phyloP scores from a whole-genome alignment of 2,888 invertebrate genomes.

The Latheticus oryzae region DNA sequence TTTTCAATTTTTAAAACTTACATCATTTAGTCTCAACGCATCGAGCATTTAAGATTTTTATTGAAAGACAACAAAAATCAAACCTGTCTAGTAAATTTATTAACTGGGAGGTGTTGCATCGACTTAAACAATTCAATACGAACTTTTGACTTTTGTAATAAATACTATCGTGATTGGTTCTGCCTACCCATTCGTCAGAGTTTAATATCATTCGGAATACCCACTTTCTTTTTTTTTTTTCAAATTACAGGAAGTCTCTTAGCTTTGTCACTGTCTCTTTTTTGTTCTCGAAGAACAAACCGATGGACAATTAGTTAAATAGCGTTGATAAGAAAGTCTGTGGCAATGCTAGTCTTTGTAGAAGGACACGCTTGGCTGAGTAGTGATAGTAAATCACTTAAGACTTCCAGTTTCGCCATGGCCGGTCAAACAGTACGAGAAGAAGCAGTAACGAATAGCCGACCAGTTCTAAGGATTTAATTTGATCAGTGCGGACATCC shows the following conservation, averaged over 20 bases:
- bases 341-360: constrained; percentile 33
- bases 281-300: constrained; percentile 4
- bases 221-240: constrained; percentile 1
- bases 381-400: constrained; percentile 53
- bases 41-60: constrained; percentile 6
- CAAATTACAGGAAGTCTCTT: constrained; percentile 1
- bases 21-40: constrained; percentile 13
- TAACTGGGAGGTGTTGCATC: constrained; percentile 31
- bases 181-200: constrained; percentile 39
- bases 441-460: constrained; percentile 57
- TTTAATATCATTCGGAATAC: constrained; percentile 1
- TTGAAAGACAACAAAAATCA: constrained; percentile 23
- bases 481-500: constrained; percentile 68
- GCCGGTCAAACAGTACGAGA: constrained; percentile 58
- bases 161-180: constrained; percentile 37
- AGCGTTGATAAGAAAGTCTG: constrained; percentile 39
- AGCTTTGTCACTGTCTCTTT: constrained; percentile 5
- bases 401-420: constrained; percentile 52
- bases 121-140: constrained; percentile 37
- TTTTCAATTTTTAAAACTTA: constrained; percentile 16
- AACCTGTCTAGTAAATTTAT: constrained; percentile 30
- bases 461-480: constrained; percentile 66
- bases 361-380: constrained; percentile 39
- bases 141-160: constrained; percentile 42
- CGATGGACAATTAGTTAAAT: constrained; percentile 40